phyloP scores from a whole-genome alignment of 2,797 vertebrate species.

The Jordanella pulchra region DNA sequence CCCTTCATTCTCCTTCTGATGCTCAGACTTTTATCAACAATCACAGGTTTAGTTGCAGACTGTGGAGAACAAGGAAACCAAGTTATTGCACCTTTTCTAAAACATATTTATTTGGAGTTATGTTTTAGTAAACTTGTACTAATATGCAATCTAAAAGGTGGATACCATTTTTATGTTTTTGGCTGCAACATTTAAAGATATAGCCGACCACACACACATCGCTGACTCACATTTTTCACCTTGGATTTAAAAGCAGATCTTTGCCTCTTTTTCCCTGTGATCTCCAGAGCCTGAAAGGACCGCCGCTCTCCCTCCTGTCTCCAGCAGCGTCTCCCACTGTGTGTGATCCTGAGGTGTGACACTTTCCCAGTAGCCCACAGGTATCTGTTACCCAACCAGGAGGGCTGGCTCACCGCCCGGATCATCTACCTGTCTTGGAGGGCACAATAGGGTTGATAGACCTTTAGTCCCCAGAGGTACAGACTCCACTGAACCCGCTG shows the following conservation, averaged over 20 bases:
- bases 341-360: slow-evolving; percentile 71
- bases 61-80: neutral
- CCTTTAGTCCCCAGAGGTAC: slow-evolving; percentile 10
- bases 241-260: slow-evolving; percentile 26
- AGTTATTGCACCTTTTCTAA: neutral
- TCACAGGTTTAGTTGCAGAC: neutral
- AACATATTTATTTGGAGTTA: neutral
- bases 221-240: slow-evolving; percentile 31
- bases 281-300: slow-evolving; percentile 44
- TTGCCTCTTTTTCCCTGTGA: slow-evolving; percentile 12
- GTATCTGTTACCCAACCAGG: slow-evolving; percentile 66
- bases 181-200: neutral
- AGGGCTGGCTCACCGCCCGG: slow-evolving; percentile 55
- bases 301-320: slow-evolving; percentile 36
- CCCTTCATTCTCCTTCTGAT: neutral
- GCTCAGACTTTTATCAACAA: neutral
- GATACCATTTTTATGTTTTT: neutral
- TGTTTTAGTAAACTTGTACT: neutral
- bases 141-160: neutral
- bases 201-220: slow-evolving; percentile 45
- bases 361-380: slow-evolving; percentile 73
- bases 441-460: slow-evolving; percentile 57
- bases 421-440: slow-evolving; percentile 43
- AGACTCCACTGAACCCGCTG: slow-evolving; percentile 2
- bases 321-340: slow-evolving; percentile 35